Base-by-base conservation (phyloP, 2,888 invertebrate species). In the Fragum fragum region DNA sequence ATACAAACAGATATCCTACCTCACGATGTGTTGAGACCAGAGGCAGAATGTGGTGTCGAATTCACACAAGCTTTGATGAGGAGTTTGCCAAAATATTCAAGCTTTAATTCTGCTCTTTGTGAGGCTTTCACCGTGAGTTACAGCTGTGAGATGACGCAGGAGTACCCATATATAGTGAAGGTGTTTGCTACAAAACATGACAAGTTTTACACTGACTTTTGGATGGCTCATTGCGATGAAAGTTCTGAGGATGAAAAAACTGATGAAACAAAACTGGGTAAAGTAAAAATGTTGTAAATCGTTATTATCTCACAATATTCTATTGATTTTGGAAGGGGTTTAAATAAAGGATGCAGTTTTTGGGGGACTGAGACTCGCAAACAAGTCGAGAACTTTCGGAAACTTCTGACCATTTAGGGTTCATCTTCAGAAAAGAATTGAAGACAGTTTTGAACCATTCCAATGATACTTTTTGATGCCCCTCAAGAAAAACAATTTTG, bases 41-140 rank as follows among this genome's bases (percentile, higher is more conserved):
- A 32, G 3, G 52, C 82, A 3, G 53, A 73, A 28, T 82, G 82
- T 53, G 29, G 52, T 5, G 57, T 79, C 1, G 7, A 32, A 1
- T 63, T 52, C n/a, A 29, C 42, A 0, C 23, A 72, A 11, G 28
- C 55, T 23, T 42, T 82, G 11, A 16, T 39, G 26, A 29, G 42
- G 21, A 61, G 53, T 6, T 6, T 78, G 14, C 21, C 57, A 11
- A 36, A 21, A 11, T 39, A 75, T 32, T 28, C 52, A 18, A 68
- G 36, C 9, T 82, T 75, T 26, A 68, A 68, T 23, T 57, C 66
- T 2, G 82, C 82, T 5, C 2, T 82, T 0, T 82, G 82, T 73
- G n/a, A 39, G 0, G 72, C 73, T 9, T 14, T 61, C 11, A 11
- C 11, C 1, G 72, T 47, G 0, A 52, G 39, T 18, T n/a, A 39